Conservation (phyloP, 2,888 invertebrate species). For the Azorinus chamasolen region DNA sequence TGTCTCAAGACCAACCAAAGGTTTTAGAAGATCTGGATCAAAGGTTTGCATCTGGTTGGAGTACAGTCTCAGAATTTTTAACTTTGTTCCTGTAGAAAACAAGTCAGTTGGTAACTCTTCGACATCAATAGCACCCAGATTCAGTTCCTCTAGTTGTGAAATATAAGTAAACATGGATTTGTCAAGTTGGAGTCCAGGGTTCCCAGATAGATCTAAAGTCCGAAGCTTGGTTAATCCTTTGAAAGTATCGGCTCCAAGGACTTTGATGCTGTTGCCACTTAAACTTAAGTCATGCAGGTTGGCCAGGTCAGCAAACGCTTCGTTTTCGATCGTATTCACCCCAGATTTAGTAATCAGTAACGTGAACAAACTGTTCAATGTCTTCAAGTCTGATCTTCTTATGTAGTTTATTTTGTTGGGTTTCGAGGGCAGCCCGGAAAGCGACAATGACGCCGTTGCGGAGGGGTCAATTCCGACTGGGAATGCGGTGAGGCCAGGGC, state of each 20-base stretch:
- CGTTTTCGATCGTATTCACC: conserved; percentile 40
- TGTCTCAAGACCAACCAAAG: conserved; percentile 44
- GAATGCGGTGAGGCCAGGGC: conserved; percentile 28
- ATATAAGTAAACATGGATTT: conserved; percentile 49
- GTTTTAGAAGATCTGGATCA: conserved; percentile 47
- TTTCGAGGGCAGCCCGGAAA: conserved; percentile 27
- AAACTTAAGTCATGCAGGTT: conserved; percentile 58
- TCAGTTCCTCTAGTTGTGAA: conserved; percentile 53
- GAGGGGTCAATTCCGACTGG: conserved; percentile 30
- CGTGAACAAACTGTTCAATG: conserved; percentile 27
- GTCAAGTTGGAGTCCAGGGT: conserved; percentile 59
- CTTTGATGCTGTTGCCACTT: conserved; percentile 55
- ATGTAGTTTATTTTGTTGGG: conserved; percentile 36
- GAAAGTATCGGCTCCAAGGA: conserved; percentile 57
- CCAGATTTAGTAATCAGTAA: conserved; percentile 50
- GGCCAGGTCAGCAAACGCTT: conserved; percentile 51
- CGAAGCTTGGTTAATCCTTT: conserved; percentile 56
- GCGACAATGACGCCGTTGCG: conserved; percentile 3
- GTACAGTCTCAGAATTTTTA: conserved; percentile 64
- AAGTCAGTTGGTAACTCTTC: conserved; percentile 37
- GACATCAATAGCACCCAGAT: conserved; percentile 57
- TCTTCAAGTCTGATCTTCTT: conserved; percentile 39
- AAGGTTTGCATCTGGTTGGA: conserved; percentile 55
- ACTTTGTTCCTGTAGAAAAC: conserved; percentile 48
- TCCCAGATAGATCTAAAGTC: conserved; percentile 62